Base-by-base conservation (phyloP, 2,113 vertebrate genomes). In the Lichenostomus cassidix region DNA sequence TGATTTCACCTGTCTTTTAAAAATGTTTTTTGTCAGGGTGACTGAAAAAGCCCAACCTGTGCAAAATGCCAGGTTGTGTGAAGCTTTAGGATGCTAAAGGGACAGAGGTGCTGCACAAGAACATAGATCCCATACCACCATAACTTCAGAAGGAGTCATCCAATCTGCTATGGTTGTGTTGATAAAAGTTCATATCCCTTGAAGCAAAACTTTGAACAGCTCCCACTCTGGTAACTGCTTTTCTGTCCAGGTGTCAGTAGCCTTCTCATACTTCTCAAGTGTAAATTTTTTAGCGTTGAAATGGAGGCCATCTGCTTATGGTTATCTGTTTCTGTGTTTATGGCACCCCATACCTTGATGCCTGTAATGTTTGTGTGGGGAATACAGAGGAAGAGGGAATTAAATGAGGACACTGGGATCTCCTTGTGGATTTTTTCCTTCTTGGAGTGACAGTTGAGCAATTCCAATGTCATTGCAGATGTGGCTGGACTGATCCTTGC, bases 211-310 rank as follows among this genome's bases (percentile, higher is more conserved):
- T 92, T 83, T 35, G 60, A 70, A 37, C 58, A 70, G 41, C 88
- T 94, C 79, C 82, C 47, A 22, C 63, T 88, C 67, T 46, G 2
- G 2, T 59, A 86, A 41, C 69, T 78, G 60, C 46, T 92, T 88
- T 71, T 77, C 41, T 81, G 82, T 83, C 67, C 64, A 22, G 58
- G 63, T 90, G 35, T 90, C 80, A 44, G 83, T 59, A 89, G 69
- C 76, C 37, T 95, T 80, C 79, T 94, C 18, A 3, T 41, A 41
- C 79, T 80, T 74, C 41, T 63, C 37, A 31, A 74, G 83, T 86
- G 76, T 90, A 83, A 95, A 83, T 92, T 81, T 68, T 89, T 90
- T 58, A 52, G 79, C 92, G 76, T 86, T 73, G 80, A 92, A 92
- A 81, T 44, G 50, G 42, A 90, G 64, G 64, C 88, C 59, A 55